These are phyloP conservation scores for Megathymus violae DNA, from an alignment of 1,140 invertebrate genomes.

Conservation along the genomic window DNA sequence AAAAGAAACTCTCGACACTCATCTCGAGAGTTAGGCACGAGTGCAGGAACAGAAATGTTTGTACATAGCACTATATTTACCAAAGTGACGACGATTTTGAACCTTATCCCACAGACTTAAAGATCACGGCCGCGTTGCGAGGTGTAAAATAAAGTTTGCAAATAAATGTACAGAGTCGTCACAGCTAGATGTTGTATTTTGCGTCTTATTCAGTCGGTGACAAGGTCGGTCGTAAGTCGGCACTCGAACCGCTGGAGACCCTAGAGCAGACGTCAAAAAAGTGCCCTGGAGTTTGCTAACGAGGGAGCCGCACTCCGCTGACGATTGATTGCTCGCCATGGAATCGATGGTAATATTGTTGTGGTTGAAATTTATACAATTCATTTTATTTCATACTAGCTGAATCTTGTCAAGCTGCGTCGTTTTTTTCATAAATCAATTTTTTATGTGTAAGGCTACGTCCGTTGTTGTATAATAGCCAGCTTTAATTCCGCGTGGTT, in stretches of 20 bases:
- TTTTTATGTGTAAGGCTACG: too few species aligned
- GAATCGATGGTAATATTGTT: constrained; percentile 24
- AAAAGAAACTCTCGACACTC: constrained; percentile 65
- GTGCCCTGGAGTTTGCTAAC: constrained; percentile 71
- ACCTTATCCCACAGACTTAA: constrained; percentile 41
- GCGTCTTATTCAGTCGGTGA: constrained; percentile 47
- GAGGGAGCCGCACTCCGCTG: constrained; percentile 65
- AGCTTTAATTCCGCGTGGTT: too few species aligned
- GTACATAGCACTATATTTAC: constrained; percentile 32
- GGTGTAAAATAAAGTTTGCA: constrained; percentile 26
- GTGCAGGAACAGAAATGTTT: constrained; percentile 58
- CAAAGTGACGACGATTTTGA: constrained; percentile 43
- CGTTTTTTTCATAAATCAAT: too few species aligned
- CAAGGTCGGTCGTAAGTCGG: constrained; percentile 46
- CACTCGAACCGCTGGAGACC: constrained; percentile 64
- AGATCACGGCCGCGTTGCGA: constrained; percentile 25
- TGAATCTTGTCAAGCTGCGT: too few species aligned
- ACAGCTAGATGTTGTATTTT: constrained; percentile 45
- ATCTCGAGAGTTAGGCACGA: constrained; percentile 65
- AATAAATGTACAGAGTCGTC: constrained; percentile 36
- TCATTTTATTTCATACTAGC: neutral
- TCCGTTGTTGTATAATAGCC: too few species aligned
- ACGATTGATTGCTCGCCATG: constrained; percentile 35
- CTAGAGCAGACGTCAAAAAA: constrained; percentile 77
- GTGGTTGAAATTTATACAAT: neutral